Evolutionary conservation across 2,888 invertebrate genomes (phyloP).

Genomic region (Myopa testacea): DNA sequence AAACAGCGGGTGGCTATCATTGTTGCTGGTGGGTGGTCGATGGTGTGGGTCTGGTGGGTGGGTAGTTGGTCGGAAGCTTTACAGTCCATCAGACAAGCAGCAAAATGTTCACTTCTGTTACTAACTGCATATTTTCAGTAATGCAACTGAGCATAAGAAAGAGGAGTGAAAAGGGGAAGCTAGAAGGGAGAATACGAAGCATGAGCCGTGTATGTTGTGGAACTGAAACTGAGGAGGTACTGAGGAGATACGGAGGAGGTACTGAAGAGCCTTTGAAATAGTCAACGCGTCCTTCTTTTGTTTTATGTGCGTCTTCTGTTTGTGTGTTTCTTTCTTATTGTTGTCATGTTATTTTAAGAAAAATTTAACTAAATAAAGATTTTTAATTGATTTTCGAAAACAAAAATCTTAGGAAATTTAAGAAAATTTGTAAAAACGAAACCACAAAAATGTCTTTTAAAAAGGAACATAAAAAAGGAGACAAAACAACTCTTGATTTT

Average conservation of each 20-base stretch:
- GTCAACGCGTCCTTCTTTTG: too few relatives aligned
- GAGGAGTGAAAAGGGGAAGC: neutral
- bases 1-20: constrained; percentile 14
- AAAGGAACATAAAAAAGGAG: too few relatives aligned
- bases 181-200: neutral
- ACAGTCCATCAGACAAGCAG: neutral
- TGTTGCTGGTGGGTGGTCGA: constrained; percentile 3
- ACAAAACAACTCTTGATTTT: too few relatives aligned
- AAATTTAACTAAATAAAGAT: too few relatives aligned
- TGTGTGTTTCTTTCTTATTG: too few relatives aligned
- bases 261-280: too few relatives aligned
- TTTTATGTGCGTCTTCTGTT: too few relatives aligned
- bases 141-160: neutral
- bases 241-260: neutral
- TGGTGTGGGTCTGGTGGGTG: neutral
- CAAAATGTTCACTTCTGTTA: neutral
- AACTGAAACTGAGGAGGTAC: neutral
- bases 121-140: neutral
- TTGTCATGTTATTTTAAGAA: too few relatives aligned
- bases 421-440: too few relatives aligned
- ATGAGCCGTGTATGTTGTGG: neutral
- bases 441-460: too few relatives aligned
- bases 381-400: too few relatives aligned
- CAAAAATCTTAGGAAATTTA: too few relatives aligned
- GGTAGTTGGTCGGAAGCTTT: neutral